phyloP scores from a whole-genome alignment of 2,113 vertebrate species.

The Argyrosomus japonicus region DNA sequence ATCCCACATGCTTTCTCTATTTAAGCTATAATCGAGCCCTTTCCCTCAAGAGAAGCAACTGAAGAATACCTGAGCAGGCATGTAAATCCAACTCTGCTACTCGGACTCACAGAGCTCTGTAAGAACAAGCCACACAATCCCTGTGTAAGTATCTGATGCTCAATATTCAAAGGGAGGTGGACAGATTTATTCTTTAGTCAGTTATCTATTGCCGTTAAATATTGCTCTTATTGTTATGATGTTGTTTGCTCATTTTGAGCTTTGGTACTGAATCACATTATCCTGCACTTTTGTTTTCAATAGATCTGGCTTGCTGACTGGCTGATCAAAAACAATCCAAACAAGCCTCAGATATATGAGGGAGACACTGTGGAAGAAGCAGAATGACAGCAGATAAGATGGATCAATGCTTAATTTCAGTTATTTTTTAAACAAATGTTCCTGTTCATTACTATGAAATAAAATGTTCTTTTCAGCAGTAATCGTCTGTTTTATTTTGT shows the following conservation, averaged over 20 bases:
- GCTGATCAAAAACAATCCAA: conserved; percentile 92
- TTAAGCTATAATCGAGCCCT: conserved; percentile 88
- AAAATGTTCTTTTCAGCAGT: not conserved
- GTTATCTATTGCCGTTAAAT: not conserved
- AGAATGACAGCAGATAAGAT: conserved; percentile 21
- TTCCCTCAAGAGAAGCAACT: conserved; percentile 85
- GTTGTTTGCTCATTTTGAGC: conserved; percentile 8
- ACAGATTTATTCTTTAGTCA: not conserved
- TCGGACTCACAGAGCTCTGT: conserved; percentile 92
- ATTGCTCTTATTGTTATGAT: not conserved
- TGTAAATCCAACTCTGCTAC: conserved; percentile 89
- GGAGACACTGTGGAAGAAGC: conserved; percentile 54
- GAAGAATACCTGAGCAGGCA: conserved; percentile 89
- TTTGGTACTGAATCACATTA: not conserved
- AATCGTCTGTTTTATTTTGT: conserved; percentile 7
- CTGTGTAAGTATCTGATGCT: conserved; percentile 83
- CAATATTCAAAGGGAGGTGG: not conserved
- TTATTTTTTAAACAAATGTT: not conserved
- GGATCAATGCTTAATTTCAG: not conserved
- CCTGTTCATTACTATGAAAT: not conserved
- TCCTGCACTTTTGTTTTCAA: conserved; percentile 21
- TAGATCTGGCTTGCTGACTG: conserved; percentile 96
- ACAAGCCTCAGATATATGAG: conserved; percentile 85
- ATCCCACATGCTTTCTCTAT: not conserved
- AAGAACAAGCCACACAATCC: conserved; percentile 92